Percentiles rank a stretch among this genome's conserved stretches.
These are phyloP conservation scores for Mohoua ochrocephala DNA, from an alignment of 2,113 vertebrate species.

Conservation along the genomic window DNA sequence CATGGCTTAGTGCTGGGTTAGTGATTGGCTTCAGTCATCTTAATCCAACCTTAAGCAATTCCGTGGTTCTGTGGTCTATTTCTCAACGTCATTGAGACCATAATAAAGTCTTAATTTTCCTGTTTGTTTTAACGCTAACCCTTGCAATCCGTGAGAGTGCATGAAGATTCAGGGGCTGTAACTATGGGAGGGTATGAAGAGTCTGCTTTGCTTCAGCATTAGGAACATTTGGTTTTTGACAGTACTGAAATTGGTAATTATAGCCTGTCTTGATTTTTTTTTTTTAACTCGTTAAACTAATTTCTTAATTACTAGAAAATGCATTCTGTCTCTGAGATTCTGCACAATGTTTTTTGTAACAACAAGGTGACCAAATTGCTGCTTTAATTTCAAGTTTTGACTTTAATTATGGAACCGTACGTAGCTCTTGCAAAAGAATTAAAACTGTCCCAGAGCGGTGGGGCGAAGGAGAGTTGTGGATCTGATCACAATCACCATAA, in stretches of 20 bases:
- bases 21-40: not conserved
- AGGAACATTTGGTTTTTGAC: not conserved
- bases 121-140: not conserved
- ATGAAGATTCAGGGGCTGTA: not conserved
- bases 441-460: not conserved
- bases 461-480: not conserved
- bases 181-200: not conserved
- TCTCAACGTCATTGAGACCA: not conserved
- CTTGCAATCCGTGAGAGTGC: not conserved
- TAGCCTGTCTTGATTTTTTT: not conserved
- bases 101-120: not conserved
- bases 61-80: not conserved
- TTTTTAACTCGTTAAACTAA: not conserved
- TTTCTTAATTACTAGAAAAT: not conserved
- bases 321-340: not conserved
- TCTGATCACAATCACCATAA: not conserved
- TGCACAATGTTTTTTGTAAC: not conserved
- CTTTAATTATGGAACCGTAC: not conserved
- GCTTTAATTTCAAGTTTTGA: not conserved
- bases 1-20: not conserved
- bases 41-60: not conserved
- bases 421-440: not conserved
- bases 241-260: not conserved
- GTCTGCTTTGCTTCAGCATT: not conserved
- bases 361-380: not conserved